Evolutionary conservation across 2,888 invertebrate species (phyloP).

Genomic region (Temnothorax rugatulus): DNA sequence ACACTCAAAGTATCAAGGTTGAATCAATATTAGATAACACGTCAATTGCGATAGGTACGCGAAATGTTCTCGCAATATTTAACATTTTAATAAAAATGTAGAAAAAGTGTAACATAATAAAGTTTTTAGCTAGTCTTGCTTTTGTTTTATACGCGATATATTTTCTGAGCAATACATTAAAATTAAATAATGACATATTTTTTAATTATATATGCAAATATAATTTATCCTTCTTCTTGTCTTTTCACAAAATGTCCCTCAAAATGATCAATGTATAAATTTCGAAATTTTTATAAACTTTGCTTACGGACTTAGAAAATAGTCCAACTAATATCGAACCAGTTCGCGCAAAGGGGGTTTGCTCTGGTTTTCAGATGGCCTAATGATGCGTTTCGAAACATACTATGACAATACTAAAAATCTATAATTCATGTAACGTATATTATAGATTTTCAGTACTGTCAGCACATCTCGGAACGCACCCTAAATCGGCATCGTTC

Average conservation of each 20-base stretch:
- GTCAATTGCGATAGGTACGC: neutral
- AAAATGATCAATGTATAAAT: neutral
- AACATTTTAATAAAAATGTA: conserved; percentile 2
- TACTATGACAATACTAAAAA: neutral
- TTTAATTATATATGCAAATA: neutral
- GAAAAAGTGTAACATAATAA: neutral
- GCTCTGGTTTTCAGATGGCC: neutral
- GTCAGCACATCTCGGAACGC: neutral
- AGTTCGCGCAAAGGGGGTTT: neutral
- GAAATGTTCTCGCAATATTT: neutral
- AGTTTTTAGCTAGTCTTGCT: neutral
- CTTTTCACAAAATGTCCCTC: neutral
- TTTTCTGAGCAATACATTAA: neutral
- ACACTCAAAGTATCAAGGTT: neutral
- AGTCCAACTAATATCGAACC: neutral
- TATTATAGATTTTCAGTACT: neutral
- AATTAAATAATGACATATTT: conserved; percentile 8
- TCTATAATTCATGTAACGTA: neutral
- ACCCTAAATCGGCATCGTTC: conserved; percentile 8
- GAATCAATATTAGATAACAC: neutral
- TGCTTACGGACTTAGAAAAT: neutral
- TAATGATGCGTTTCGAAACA: neutral
- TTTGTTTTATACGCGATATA: neutral
- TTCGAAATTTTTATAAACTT: neutral
- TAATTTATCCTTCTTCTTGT: neutral